A percentile compares a stretch with the other conserved stretches of the same genome.
phyloP scores from a whole-genome alignment of 1,140 invertebrate genomes.

The Pectinophora gossypiella region DNA sequence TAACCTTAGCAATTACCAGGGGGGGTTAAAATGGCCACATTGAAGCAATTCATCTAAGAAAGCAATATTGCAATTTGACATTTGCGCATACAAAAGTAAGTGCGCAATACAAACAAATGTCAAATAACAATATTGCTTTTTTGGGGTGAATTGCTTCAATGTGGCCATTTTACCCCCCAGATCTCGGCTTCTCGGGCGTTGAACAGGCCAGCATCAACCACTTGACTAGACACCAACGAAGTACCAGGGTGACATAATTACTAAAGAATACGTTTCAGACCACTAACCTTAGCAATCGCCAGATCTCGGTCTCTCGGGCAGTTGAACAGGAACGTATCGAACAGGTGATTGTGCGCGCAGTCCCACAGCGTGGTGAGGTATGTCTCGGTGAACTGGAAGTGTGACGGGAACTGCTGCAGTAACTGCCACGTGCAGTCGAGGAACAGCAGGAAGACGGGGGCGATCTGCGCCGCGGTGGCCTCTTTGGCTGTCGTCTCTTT shows the following conservation, averaged over 20 bases:
- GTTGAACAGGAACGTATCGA: conserved; percentile 95
- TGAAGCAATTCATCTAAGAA: no score
- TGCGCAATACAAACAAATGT: no score
- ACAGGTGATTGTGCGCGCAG: conserved; percentile 88
- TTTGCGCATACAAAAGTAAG: no score
- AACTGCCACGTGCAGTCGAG: conserved; percentile 97
- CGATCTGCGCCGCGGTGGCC: conserved; percentile 67
- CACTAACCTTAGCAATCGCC: conserved; percentile 68
- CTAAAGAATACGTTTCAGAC: not conserved
- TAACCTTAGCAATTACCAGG: conserved; percentile 73
- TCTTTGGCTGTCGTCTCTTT: conserved; percentile 33
- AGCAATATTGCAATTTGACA: no score
- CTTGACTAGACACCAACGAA: not conserved
- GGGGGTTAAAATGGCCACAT: no score
- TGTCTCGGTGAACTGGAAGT: conserved; percentile 95
- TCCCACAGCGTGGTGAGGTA: conserved; percentile 96
- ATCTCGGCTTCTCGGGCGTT: not conserved
- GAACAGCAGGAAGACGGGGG: conserved; percentile 92
- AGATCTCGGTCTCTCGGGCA: conserved; percentile 82
- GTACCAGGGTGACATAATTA: not conserved
- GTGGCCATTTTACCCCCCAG: no score
- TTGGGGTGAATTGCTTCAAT: no score
- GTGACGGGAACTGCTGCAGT: conserved; percentile 88
- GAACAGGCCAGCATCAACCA: not conserved
- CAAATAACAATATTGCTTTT: no score